A percentile compares a stretch with the other conserved stretches of the same genome.
These are phyloP conservation scores for Sebastes flavidus DNA, from an alignment of 2,797 vertebrate species.

Conservation along the genomic window DNA sequence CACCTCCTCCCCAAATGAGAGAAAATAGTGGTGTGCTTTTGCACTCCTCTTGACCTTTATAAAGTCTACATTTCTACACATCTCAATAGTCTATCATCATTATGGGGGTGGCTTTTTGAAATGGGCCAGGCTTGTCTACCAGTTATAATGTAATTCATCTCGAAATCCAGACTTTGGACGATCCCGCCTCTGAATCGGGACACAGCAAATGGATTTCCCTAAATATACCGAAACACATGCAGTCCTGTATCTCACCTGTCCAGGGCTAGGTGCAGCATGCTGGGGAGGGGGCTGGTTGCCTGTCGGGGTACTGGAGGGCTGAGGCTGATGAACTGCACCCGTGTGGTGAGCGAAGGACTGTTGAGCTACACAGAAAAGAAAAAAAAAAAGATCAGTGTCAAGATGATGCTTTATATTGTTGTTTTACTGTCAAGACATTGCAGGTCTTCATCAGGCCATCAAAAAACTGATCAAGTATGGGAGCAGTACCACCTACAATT, in stretches of 20 bases:
- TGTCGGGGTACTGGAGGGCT: constrained; percentile 92
- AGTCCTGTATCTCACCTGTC: constrained; percentile 82
- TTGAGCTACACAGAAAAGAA: constrained; percentile 75
- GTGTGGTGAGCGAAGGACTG: constrained; percentile 92
- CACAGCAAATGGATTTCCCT: not conserved
- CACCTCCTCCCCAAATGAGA: not conserved
- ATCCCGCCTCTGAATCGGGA: not conserved
- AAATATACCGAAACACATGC: not conserved
- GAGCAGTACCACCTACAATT: not conserved
- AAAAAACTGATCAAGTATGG: not conserved
- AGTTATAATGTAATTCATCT: not conserved
- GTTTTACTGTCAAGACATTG: not conserved
- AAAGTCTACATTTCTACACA: not conserved
- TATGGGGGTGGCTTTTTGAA: not conserved
- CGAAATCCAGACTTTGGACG: not conserved
- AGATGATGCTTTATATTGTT: not conserved
- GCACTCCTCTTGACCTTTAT: not conserved
- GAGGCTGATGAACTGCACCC: constrained; percentile 89
- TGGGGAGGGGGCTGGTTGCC: constrained; percentile 92
- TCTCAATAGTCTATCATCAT: not conserved
- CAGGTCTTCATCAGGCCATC: not conserved
- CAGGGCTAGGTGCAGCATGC: constrained; percentile 91
- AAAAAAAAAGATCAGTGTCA: not conserved
- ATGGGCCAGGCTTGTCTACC: not conserved
- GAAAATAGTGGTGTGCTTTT: not conserved